phyloP scores from a whole-genome alignment of 2,113 vertebrate genomes.

The Antennarius striatus region DNA sequence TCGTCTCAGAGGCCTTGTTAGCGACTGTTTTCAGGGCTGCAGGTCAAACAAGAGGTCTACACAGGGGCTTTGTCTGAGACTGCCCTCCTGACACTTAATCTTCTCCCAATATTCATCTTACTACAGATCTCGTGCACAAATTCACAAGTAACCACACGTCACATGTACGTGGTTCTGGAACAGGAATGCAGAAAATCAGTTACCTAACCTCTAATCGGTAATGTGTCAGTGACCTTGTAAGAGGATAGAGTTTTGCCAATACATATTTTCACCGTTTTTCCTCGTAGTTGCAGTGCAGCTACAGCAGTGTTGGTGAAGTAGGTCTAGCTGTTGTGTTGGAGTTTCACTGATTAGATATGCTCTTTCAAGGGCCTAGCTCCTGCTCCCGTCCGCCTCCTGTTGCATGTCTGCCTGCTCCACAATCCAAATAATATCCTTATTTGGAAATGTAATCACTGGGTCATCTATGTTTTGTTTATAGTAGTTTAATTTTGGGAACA shows the following conservation, averaged over 20 bases:
- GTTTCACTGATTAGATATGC: conserved; percentile 62
- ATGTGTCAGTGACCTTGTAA: conserved; percentile 13
- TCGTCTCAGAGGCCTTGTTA: background rate
- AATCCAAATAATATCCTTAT: conserved; percentile 22
- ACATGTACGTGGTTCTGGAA: background rate
- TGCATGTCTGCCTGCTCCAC: conserved; percentile 9
- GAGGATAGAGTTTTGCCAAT: conserved; percentile 8
- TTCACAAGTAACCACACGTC: background rate
- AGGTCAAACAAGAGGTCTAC: conserved; percentile 4
- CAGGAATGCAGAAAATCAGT: conserved; percentile 5
- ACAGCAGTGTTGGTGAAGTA: conserved; percentile 36
- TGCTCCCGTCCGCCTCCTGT: background rate
- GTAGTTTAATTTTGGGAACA: background rate
- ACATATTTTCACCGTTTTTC: background rate
- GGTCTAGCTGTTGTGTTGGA: conserved; percentile 15
- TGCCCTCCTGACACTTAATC: conserved; percentile 24
- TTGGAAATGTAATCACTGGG: conserved; percentile 11
- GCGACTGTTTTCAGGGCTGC: conserved; percentile 13
- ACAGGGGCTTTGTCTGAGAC: conserved; percentile 29
- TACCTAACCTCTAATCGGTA: background rate
- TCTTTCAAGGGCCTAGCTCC: conserved; percentile 35
- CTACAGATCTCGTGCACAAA: background rate
- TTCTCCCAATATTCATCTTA: background rate
- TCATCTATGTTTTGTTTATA: background rate
- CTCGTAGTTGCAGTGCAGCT: background rate